A percentile compares a stretch with the other conserved stretches of the same genome.
phyloP scores from a whole-genome alignment of 1,140 invertebrate genomes.

The Drosophila virilis region DNA sequence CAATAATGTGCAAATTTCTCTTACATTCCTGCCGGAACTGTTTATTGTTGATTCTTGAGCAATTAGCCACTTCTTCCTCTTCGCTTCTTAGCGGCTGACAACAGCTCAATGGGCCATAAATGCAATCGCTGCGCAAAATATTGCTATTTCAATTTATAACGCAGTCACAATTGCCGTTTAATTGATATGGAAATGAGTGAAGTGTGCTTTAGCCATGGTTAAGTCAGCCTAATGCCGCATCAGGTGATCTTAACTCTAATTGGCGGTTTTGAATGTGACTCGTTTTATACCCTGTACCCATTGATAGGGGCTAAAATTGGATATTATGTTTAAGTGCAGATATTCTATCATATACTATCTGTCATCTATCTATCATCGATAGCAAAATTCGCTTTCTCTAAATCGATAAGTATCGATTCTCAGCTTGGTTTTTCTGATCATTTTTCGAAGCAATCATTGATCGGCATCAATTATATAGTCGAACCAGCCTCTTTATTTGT shows the following conservation, averaged over 20 bases:
- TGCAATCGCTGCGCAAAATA: conserved; percentile 7
- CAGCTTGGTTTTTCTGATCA: too few species aligned
- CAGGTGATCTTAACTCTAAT: conserved; percentile 17
- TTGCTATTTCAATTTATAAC: conserved; percentile 17
- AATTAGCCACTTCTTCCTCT: conserved; percentile 7
- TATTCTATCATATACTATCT: too few species aligned
- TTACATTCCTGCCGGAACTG: conserved; percentile 29
- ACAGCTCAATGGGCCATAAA: conserved; percentile 41
- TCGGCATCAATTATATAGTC: too few species aligned
- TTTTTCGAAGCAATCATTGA: too few species aligned
- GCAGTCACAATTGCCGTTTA: conserved; percentile 17
- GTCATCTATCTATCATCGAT: too few species aligned
- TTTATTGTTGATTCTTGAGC: conserved; percentile 34
- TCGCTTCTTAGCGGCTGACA: conserved; percentile 4
- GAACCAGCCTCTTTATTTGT: too few species aligned
- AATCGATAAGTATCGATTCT: too few species aligned
- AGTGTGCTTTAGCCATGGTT: conserved; percentile 18
- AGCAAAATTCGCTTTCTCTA: too few species aligned
- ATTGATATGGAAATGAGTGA: conserved; percentile 32
- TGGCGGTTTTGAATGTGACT: neutral
- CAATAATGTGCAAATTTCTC: conserved; percentile 8
- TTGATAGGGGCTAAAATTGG: neutral
- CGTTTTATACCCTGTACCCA: neutral
- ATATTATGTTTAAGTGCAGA: neutral
- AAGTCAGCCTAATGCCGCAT: conserved; percentile 17